Evolutionary conservation across 2,888 invertebrate genomes (phyloP), one percentile per base, ranked within the genome.

Genomic region (Spodoptera picta): DNA sequence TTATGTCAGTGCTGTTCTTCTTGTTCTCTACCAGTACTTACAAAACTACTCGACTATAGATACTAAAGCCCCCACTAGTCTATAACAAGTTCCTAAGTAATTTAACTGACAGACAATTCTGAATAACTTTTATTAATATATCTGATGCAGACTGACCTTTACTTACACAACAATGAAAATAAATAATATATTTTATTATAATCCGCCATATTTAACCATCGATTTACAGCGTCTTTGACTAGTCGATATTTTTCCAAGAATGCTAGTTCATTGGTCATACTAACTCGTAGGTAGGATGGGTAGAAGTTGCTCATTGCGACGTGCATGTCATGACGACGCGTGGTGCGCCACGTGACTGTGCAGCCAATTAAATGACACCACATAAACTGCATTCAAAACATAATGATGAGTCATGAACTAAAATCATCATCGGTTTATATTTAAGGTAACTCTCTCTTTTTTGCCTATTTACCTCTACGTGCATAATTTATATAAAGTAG

Each of bases 271-370:
- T 19, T 19, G 23, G 19, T 48, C 36, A 24, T 43, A 43, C 6
- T 53, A 36, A 11, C 12, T 24, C 46, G 14, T 24, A 51, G 41
- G 23, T 45, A 19, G 36, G 55, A 62, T 53, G 53, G 46, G 44
- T 47, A 65, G 59, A 65, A 60, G 43, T 58, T 49, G 56, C 44
- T 42, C 50, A 1, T 36, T 9, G 36, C 36, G 36, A 9, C 36
- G 36, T 27, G 5, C 27, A 27, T 56, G 55, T 47, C 69, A 53
- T 47, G 27, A 53, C 27, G 57, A 45, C 71, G 57, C 65, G 62
- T 75, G 65, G 58, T 46, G 12, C 23, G 50, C 65, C 76, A 75
- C 77, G 75, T 75, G 75, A 75, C 63, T 45, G 31, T 3, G 44
- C 63, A 49, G 57, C 54, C 64, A 67, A 62, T 67, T 55, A 55